Evolutionary conservation across 2,113 vertebrate genomes (phyloP), one percentile per base, ranked within the genome.

Genomic region (Acanthisitta chloris): DNA sequence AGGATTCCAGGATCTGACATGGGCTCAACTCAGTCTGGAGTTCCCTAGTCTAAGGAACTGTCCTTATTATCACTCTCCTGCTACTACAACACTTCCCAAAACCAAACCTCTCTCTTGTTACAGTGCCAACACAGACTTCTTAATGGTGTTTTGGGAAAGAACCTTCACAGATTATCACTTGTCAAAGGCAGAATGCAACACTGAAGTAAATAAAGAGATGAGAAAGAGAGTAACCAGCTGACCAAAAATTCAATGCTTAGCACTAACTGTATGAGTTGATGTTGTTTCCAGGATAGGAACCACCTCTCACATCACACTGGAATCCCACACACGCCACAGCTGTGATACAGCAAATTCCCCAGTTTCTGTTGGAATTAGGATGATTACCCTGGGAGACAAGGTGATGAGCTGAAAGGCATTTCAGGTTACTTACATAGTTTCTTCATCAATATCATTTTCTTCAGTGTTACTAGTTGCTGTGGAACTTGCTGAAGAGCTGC

Each of bases 381-480:
- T 67, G 48, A 61, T 21, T 19, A 16, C 8, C 61, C 42, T 8
- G n/a, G 36, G 36, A 59, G 54, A 85, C 24, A 52, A 54, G 11
- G 46, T 20, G 43, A 71, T 49, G 38, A 86, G 10, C 23, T 76
- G 8, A 78, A 72, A 81, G 46, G 11, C 33, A 46, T 64, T 65
- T 89, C 14, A 34, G 48, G 40, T 34, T 36, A 96, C 99, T 98
- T 94, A 99, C 99, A 99, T 99, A 12, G 99, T 99, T 96, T 99
- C 99, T 92, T 99, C 99, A 48, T 99, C 99, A 3, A 99, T 99
- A 92, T 99, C 99, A 61, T 99, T 99, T 97, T 99, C 99, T 90
- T 99, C 99, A 0, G 99, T 99, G 97, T 99, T 99, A 96, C 99
- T 99, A 82, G 99, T 99, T 66, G 99, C 99, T 9, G 99, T 99